Evolutionary conservation across 2,888 invertebrate genomes (phyloP).

Genomic region (Merodon equestris): DNA sequence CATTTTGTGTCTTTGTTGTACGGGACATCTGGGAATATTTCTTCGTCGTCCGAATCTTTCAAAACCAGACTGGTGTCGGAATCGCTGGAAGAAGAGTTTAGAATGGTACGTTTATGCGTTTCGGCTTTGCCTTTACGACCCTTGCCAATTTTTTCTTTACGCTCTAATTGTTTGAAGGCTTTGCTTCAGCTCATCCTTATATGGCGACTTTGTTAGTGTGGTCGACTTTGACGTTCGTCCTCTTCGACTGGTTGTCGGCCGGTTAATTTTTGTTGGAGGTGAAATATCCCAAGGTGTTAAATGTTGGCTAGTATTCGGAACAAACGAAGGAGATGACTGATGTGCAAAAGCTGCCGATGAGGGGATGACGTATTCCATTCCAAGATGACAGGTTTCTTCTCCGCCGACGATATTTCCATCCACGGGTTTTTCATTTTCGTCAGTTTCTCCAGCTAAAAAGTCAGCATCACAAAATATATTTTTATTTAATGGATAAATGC

Average conservation of each 20-base stretch:
- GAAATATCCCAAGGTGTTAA: constrained; percentile 48
- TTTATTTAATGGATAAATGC: constrained; percentile 3
- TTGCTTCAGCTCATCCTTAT: constrained; percentile 42
- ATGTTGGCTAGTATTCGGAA: constrained; percentile 18
- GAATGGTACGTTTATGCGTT: constrained; percentile 25
- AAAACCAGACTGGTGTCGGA: constrained; percentile 18
- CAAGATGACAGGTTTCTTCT: constrained; percentile 8
- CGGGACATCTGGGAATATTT: constrained; percentile 16
- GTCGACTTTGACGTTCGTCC: constrained; percentile 42
- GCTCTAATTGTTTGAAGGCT: constrained; percentile 33
- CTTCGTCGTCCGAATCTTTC: constrained; percentile 23
- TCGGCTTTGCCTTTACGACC: constrained; percentile 14
- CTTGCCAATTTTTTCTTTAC: constrained; percentile 13
- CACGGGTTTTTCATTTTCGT: constrained; percentile 13
- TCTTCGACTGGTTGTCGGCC: constrained; percentile 30
- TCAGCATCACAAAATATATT: not conserved
- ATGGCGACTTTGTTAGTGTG: constrained; percentile 37
- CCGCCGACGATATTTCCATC: constrained; percentile 16
- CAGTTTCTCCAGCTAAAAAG: constrained; percentile 3
- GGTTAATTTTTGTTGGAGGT: constrained; percentile 34
- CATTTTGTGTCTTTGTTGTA: constrained; percentile 24
- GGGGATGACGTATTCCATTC: constrained; percentile 13
- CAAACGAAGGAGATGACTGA: constrained; percentile 23
- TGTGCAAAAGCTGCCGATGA: no score
- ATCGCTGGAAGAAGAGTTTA: constrained; percentile 26